Evolutionary conservation across 37 sponge, comb jelly and placozoan species (phyloP).

Genomic region (Hexactinellida sp.): DNA sequence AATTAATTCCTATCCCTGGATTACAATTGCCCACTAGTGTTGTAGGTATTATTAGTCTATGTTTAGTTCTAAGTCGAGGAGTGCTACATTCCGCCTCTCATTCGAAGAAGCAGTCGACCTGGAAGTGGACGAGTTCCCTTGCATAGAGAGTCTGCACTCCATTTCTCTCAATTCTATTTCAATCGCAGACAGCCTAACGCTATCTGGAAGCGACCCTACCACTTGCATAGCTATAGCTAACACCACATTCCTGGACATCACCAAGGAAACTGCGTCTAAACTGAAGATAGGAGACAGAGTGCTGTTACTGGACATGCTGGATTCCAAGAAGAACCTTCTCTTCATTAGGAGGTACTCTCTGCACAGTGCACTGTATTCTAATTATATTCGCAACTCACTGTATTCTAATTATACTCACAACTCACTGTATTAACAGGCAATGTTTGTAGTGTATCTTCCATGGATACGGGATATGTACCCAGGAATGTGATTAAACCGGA

Average conservation of each 20-base stretch:
- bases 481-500: constrained; percentile 6
- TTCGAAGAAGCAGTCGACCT: background rate
- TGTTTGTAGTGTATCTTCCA: background rate
- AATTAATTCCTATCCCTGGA: no score
- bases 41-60: no score
- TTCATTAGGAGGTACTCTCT: background rate
- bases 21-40: no score
- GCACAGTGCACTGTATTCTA: no score
- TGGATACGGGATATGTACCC: background rate
- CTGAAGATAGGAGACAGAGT: background rate
- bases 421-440: no score
- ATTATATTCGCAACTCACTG: no score
- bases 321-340: background rate
- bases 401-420: no score
- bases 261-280: background rate
- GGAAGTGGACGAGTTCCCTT: background rate
- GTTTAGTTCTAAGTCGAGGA: background rate
- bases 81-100: background rate
- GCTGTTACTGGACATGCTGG: background rate
- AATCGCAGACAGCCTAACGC: background rate
- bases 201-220: background rate
- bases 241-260: background rate
- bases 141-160: background rate
- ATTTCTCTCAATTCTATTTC: background rate
- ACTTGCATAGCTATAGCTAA: background rate